Evolutionary conservation across 2,888 invertebrate genomes (phyloP).

Genomic region (Ligdia adustata): DNA sequence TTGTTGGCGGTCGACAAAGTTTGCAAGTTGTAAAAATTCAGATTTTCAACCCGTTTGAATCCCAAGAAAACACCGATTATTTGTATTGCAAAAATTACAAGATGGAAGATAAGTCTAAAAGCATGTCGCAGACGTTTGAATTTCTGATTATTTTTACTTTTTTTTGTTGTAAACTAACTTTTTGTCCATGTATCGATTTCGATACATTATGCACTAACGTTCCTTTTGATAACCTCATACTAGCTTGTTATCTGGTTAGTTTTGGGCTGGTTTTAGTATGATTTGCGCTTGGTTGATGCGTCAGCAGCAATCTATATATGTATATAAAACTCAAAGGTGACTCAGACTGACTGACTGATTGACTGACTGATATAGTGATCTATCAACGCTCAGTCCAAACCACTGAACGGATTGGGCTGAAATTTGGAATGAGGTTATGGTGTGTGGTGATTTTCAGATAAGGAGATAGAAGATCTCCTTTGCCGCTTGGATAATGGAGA

Average conservation of each 20-base stretch:
- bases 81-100: constrained; percentile 4
- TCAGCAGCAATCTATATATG: too few relatives aligned
- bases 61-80: constrained; percentile 4
- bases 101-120: constrained; percentile 6
- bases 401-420: too few relatives aligned
- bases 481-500: constrained; percentile 25
- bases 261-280: constrained; percentile 14
- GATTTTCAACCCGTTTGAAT: constrained; percentile 1
- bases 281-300: constrained; percentile 24
- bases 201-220: constrained; percentile 21
- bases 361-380: too few relatives aligned
- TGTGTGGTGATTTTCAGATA: too few relatives aligned
- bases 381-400: too few relatives aligned
- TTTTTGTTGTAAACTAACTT: too few relatives aligned
- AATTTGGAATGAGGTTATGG: too few relatives aligned
- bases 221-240: constrained; percentile 7
- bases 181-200: constrained; percentile 20
- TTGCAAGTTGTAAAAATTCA: constrained; percentile 5
- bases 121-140: constrained; percentile 5
- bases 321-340: too few relatives aligned
- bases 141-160: constrained; percentile 6
- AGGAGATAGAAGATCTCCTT: constrained; percentile 16
- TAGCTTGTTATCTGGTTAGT: constrained; percentile 9
- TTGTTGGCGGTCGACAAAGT: constrained; percentile 6
- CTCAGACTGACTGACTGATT: too few relatives aligned